These are phyloP conservation scores for Hymenopus coronatus DNA, from an alignment of 2,888 invertebrate species.

Conservation along the genomic window DNA sequence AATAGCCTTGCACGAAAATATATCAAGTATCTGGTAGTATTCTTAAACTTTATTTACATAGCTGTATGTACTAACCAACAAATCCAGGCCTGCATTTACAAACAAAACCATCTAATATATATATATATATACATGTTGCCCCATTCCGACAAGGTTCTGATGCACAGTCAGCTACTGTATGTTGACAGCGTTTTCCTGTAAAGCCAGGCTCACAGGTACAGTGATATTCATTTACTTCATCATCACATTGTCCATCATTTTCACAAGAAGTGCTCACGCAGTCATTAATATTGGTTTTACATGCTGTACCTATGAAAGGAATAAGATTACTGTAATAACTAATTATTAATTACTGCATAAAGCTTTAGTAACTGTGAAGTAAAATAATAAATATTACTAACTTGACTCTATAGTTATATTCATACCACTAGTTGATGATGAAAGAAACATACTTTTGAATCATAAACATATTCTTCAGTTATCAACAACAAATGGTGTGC, in stretches of 20 bases:
- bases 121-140: slow-evolving; percentile 80
- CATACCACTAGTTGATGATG: too few species aligned
- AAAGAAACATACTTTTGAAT: too few species aligned
- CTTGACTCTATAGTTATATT: too few species aligned
- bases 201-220: slow-evolving; percentile 93
- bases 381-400: too few species aligned
- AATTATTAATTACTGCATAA: not conserved
- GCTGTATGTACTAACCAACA: slow-evolving; percentile 53
- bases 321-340: not conserved
- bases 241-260: slow-evolving; percentile 89
- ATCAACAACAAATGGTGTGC: too few species aligned
- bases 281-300: slow-evolving; percentile 89
- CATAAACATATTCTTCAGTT: too few species aligned
- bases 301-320: slow-evolving; percentile 56
- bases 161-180: slow-evolving; percentile 88
- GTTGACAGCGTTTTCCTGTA: slow-evolving; percentile 90
- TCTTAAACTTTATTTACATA: not conserved
- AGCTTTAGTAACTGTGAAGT: too few species aligned
- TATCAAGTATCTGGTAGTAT: too few species aligned
- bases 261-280: slow-evolving; percentile 86
- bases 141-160: slow-evolving; percentile 90
- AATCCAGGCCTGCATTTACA: slow-evolving; percentile 94
- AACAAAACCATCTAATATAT: slow-evolving; percentile 85
- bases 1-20: too few species aligned
- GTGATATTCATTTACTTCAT: slow-evolving; percentile 76